Evolutionary conservation across 2,888 invertebrate genomes (phyloP).

Genomic region (Drosophila lutescens): DNA sequence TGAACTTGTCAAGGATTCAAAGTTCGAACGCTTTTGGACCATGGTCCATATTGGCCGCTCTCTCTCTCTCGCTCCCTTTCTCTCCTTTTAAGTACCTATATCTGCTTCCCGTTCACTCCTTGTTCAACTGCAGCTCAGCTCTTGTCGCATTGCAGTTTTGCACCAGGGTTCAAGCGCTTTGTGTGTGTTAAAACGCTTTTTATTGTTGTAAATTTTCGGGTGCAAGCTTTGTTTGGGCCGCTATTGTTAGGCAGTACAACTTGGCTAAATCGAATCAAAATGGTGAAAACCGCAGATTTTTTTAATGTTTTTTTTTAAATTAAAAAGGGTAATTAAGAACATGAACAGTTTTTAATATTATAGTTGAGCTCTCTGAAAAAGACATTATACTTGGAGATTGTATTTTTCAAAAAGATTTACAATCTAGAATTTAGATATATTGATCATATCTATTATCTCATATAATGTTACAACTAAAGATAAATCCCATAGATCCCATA

Average conservation of each 20-base stretch:
- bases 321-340: too few relatives aligned
- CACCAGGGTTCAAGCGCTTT: conserved; percentile 61
- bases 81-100: conserved; percentile 17
- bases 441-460: too few relatives aligned
- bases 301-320: background rate
- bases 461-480: too few relatives aligned
- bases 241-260: conserved; percentile 20
- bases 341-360: too few relatives aligned
- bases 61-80: background rate
- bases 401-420: too few relatives aligned
- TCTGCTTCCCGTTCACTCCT: conserved; percentile 14
- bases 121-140: conserved; percentile 41
- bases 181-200: conserved; percentile 72
- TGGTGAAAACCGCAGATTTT: background rate
- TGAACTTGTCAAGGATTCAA: conserved; percentile 49
- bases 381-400: too few relatives aligned
- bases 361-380: too few relatives aligned
- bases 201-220: conserved; percentile 71
- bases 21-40: conserved; percentile 45
- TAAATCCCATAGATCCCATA: too few relatives aligned
- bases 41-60: conserved; percentile 29
- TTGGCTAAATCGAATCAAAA: background rate
- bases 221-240: conserved; percentile 25
- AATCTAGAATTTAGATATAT: too few relatives aligned
- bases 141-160: conserved; percentile 73